A percentile compares a stretch with the other conserved stretches of the same genome.
Conservation (phyloP, 2,113 vertebrate genomes). For the Anarrhichthys ocellatus region DNA sequence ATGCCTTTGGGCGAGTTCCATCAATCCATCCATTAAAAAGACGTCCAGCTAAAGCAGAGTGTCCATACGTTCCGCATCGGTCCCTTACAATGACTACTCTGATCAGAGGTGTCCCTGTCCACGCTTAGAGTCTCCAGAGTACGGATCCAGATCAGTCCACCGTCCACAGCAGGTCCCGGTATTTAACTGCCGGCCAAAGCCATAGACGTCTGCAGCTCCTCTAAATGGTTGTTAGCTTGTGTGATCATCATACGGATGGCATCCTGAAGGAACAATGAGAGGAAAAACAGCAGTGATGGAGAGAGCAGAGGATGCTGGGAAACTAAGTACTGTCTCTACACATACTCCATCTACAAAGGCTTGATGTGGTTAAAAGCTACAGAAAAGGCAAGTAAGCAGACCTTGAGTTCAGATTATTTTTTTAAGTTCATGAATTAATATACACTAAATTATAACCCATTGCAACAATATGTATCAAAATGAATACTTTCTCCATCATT, state of each 20-base stretch:
- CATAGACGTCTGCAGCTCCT: conserved; percentile 88
- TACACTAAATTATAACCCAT: neutral
- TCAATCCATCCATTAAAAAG: neutral
- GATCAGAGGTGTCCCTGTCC: neutral
- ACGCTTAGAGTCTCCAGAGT: neutral
- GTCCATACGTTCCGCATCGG: neutral
- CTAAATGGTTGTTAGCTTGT: conserved; percentile 91
- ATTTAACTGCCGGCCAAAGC: conserved; percentile 82
- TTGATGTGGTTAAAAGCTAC: neutral
- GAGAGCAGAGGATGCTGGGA: neutral
- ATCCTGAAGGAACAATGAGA: conserved; percentile 79
- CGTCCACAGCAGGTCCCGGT: neutral
- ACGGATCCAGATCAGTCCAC: neutral
- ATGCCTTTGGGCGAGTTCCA: neutral
- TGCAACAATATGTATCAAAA: neutral
- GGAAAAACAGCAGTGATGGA: neutral
- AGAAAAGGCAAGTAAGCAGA: neutral
- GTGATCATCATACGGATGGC: conserved; percentile 95
- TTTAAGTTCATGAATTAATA: neutral
- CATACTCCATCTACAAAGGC: neutral
- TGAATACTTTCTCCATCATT: neutral
- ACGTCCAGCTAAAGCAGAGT: neutral
- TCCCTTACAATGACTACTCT: neutral
- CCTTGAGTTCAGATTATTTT: neutral
- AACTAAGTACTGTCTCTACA: neutral